Base-by-base conservation (phyloP, 2,797 vertebrate genomes). In the Ctenopoma kingsleyae region DNA sequence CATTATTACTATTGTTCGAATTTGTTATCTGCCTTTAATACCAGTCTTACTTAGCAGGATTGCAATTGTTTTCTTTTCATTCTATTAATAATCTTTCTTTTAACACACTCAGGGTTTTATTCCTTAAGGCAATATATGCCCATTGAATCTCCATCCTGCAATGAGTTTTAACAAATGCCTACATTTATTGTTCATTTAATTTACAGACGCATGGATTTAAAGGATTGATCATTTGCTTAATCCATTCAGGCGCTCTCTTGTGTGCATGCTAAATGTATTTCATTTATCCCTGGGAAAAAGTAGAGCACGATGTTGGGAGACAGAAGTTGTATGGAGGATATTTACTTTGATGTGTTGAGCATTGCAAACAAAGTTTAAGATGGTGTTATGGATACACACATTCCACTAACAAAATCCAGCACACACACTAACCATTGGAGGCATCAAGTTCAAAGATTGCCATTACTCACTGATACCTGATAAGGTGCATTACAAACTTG, bases 261-360 rank as follows among this genome's bases (percentile, higher is more conserved):
- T 63, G 30, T 79, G 59, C 20, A 15, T 64, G 53, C 54, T 36
- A 51, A 66, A 72, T 48, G 44, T 51, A 22, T 59, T 35, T 2
- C 25, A 30, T 72, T 67, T 47, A 48, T 65, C 59, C 79, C 69
- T 32, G 49, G 59, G 51, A 79, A 43, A 73, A 67, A 63, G 68
- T 5, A 19, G 40, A 54, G 50, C 35, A 54, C 48, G 46, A 53
- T 66, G 53, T 19, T 69, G 56, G 78, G 74, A 49, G 55, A 38
- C 54, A 66, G 48, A 59, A 59, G 70, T 74, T 67, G 35, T 49
- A 60, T 46, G 23, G 15, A 74, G 54, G 56, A 78, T 72, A 61
- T 82, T 80, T 76, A 69, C 66, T 83, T 69, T 85, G 71, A 72
- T 81, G 71, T 49, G 54, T 74, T 73, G 41, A 67, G 67, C 65